A percentile compares a stretch with the other conserved stretches of the same genome.
phyloP scores from a whole-genome alignment of 2,797 vertebrate genomes.

The Coregonus sp. region DNA sequence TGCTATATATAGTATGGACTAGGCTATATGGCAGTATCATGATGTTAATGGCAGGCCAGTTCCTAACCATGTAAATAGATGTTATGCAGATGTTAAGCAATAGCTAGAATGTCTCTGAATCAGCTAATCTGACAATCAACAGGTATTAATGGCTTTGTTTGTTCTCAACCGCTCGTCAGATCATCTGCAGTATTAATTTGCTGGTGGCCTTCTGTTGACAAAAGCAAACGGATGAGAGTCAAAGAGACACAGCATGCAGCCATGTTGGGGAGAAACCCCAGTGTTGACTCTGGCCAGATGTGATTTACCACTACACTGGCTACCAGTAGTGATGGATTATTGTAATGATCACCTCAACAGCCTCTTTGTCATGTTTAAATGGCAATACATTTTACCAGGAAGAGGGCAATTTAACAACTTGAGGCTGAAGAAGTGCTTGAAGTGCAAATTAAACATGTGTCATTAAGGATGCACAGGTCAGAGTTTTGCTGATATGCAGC shows the following conservation, averaged over 20 bases:
- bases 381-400: conserved; percentile 91
- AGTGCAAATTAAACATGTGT: conserved; percentile 90
- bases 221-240: conserved; percentile 90
- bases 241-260: conserved; percentile 78
- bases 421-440: conserved; percentile 79
- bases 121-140: neutral
- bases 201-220: conserved; percentile 89
- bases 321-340: conserved; percentile 94
- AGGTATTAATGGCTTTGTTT: conserved; percentile 54
- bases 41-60: neutral
- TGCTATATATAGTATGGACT: neutral
- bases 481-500: conserved; percentile 61
- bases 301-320: conserved; percentile 90
- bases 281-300: conserved; percentile 95
- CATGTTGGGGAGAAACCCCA: conserved; percentile 42
- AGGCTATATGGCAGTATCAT: neutral
- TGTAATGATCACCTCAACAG: conserved; percentile 88
- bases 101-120: neutral
- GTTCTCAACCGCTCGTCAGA: conserved; percentile 72
- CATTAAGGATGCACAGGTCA: conserved; percentile 79
- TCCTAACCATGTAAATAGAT: neutral
- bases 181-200: conserved; percentile 75
- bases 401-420: conserved; percentile 81
- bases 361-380: conserved; percentile 97
- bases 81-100: neutral